Evolutionary conservation across 2,113 vertebrate genomes (phyloP), one percentile per base, ranked within the genome.

Genomic region (Carassius auratus): DNA sequence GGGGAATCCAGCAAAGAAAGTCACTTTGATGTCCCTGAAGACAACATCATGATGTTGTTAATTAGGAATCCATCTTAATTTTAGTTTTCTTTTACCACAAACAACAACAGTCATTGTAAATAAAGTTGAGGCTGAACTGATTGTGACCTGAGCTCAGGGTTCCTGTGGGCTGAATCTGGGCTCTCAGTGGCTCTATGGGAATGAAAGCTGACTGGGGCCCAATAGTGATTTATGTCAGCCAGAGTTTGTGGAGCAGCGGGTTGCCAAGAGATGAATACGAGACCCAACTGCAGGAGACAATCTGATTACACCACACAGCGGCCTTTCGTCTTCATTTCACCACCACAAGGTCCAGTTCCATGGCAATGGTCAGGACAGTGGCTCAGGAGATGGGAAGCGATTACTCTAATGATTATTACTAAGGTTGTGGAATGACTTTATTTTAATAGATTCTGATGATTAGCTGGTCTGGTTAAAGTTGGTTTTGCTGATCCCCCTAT

Each of bases 261-360:
- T 74, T 89, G 89, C 91, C 87, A 92, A 86, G 86, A 87, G 93
- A 93, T 89, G 92, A 94, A 94, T 83, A 84, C 91, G 30, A 88
- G 87, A 84, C 69, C 89, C 89, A 93, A 92, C 92, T 92, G 90
- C 81, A 92, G 94, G 95, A 96, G 93, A 95, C 89, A 92, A 92
- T 94, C 92, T 93, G 92, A 96, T 96, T 95, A 95, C 92, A 92
- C 90, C 89, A 90, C 89, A 92, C 90, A 90, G 83, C 87, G 92
- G 88, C 83, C 91, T 96, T 96, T 96, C 93, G 94, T 95, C 96
- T 96, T 92, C 92, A 94, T 96, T 94, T 88, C 88, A 74, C 87
- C 45, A 7, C 85, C 81, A 77, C 36, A 90, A 89, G 88, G 91
- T 82, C 66, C 48, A 50, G 45, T 81, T 45, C 62, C 9, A 68